Percentiles rank a stretch among this genome's conserved stretches.
These are phyloP conservation scores for Antigone vipio DNA, from an alignment of 2,113 vertebrate species.

Conservation along the genomic window DNA sequence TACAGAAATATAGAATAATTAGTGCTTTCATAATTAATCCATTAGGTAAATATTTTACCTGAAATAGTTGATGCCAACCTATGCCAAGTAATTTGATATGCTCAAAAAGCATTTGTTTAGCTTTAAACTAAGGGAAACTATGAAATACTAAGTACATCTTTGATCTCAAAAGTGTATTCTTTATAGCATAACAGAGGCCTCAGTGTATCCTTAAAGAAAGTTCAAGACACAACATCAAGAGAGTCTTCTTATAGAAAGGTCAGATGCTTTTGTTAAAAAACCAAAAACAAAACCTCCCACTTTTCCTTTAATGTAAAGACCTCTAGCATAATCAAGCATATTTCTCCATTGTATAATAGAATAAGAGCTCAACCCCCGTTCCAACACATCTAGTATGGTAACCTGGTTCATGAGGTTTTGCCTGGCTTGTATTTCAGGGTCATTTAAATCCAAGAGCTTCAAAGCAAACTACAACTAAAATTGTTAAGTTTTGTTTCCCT, in stretches of 20 bases:
- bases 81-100: not conserved
- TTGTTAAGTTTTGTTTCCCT: not conserved
- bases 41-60: not conserved
- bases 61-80: not conserved
- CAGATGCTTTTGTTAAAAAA: not conserved
- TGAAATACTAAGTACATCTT: not conserved
- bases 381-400: not conserved
- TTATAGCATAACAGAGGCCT: not conserved
- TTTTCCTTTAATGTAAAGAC: not conserved
- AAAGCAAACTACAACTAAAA: not conserved
- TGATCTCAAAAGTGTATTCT: not conserved
- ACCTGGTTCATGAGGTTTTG: not conserved
- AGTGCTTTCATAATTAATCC: constrained; percentile 4
- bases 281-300: accelerated
- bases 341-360: not conserved
- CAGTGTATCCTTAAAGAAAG: not conserved
- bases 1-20: not conserved
- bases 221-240: not conserved
- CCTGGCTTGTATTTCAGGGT: not conserved
- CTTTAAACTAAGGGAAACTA: not conserved
- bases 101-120: not conserved
- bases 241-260: not conserved
- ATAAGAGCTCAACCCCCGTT: not conserved
- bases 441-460: not conserved
- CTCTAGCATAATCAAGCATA: not conserved